Percentiles rank a stretch among this genome's conserved stretches.
phyloP scores from a whole-genome alignment of 2,888 invertebrate species.

The Dusona sp. region DNA sequence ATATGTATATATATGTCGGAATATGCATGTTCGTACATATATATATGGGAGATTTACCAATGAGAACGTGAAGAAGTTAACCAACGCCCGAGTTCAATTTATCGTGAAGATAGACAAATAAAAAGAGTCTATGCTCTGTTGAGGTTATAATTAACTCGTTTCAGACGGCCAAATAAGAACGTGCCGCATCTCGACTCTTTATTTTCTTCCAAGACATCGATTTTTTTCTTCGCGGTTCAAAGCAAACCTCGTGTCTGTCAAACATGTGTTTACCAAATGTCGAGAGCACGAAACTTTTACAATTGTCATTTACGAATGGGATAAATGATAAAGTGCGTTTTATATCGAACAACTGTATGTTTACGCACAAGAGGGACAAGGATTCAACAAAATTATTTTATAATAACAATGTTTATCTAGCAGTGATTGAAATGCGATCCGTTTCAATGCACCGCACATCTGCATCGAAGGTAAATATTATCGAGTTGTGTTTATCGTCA shows the following conservation, averaged over 20 bases:
- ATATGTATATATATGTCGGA: not conserved
- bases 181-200: constrained; percentile 19
- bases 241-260: not conserved
- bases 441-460: no score
- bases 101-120: constrained; percentile 24
- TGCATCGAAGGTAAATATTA: no score
- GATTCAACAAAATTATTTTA: no score
- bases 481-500: no score
- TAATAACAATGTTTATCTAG: no score
- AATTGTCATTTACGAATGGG: constrained; percentile 2
- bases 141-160: constrained; percentile 37
- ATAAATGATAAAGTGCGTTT: not conserved
- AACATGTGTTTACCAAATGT: constrained; percentile 9
- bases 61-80: constrained; percentile 38
- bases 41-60: constrained; percentile 1
- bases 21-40: not conserved
- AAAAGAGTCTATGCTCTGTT: not conserved
- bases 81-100: constrained; percentile 47
- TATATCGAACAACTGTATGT: no score
- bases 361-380: no score
- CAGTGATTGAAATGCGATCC: no score
- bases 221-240: constrained; percentile 40
- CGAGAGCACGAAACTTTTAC: constrained; percentile 1
- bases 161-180: not conserved
- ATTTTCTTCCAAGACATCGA: constrained; percentile 60